These are phyloP conservation scores for Lissocephala sabroskyi DNA, from an alignment of 2,888 invertebrate species.

Conservation along the genomic window DNA sequence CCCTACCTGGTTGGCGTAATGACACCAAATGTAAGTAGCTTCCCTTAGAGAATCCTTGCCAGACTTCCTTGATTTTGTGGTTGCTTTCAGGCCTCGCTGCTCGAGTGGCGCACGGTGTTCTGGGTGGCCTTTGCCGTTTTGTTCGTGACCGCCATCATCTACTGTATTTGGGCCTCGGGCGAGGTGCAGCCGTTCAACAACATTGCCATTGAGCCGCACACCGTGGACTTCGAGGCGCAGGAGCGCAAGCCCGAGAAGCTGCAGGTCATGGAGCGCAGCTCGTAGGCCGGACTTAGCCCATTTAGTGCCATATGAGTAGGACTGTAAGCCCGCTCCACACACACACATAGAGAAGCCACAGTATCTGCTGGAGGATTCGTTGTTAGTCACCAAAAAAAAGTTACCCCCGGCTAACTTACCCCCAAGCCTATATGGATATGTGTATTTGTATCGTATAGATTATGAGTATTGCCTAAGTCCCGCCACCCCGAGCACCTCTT, in stretches of 20 bases:
- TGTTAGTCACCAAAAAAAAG: no score
- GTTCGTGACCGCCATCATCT: slow-evolving; percentile 79
- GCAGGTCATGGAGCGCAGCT: slow-evolving; percentile 37
- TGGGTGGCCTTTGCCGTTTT: slow-evolving; percentile 84
- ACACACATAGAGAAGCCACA: no score
- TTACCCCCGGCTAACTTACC: no score
- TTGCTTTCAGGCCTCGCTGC: slow-evolving; percentile 74
- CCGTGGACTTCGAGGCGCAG: slow-evolving; percentile 41
- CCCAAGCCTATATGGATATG: no score
- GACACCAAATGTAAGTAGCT: slow-evolving; percentile 77
- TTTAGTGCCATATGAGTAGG: no score
- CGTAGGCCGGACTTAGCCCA: no score
- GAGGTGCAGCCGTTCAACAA: slow-evolving; percentile 86
- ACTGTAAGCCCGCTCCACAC: no score
- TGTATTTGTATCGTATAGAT: no score
- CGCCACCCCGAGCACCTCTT: no score
- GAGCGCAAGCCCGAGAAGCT: slow-evolving; percentile 36
- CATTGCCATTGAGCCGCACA: slow-evolving; percentile 22
- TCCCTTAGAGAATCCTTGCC: background rate
- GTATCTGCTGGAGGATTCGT: no score
- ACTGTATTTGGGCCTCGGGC: slow-evolving; percentile 81
- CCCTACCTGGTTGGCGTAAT: slow-evolving; percentile 79
- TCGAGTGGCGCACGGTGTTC: slow-evolving; percentile 85
- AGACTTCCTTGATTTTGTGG: background rate
- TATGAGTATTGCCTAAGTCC: no score